Base-by-base conservation (phyloP, 2,797 vertebrate genomes). In the Linurgus olivaceus region DNA sequence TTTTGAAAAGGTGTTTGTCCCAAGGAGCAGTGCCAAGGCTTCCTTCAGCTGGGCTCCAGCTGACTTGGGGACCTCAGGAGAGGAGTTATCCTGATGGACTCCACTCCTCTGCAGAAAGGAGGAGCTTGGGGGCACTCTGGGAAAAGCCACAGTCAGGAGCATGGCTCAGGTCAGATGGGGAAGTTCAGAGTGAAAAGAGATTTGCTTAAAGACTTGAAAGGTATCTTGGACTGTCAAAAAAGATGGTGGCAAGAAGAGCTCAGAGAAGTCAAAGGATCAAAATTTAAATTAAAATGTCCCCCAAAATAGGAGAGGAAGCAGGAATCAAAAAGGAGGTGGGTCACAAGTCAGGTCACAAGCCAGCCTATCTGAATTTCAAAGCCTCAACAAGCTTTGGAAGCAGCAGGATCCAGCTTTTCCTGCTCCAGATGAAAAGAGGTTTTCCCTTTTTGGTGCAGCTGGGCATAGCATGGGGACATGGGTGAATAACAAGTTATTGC, bases 1-100 rank as follows among this genome's bases (percentile, higher is more conserved):
- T 62, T 87, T 96, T 96, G 93, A 96, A 94, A 95, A 97, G 93
- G 95, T 95, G 96, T 96, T 96, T 94, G 92, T 82, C 45, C 1
- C 7, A 73, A 94, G 92, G 24, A 90, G 71, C 86, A 10, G 81
- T 71, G 93, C 94, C 94, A 92, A 95, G 31, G 31, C 61, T 85
- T n/a, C n/a, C 55, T 68, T 67, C 76, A 28, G 78, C 48, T 37
- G 75, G 81, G 74, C 88, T 96, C 92, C 92, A 76, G 78, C 74
- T 92, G 94, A 94, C 77, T 88, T 33, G 13, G 25, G 75, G 86
- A 91, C 73, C 76, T 96, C 80, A n/a, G 42, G 40, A 90, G 63
- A 92, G 54, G 66, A 50, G 81, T 71, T 58, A 65, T 45, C 5
- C 58, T 37, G 78, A 78, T 19, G 40, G 14, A n/a, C 21, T 66